Conservation (phyloP, 2,888 invertebrate species). For the Conistra vaccinii region DNA sequence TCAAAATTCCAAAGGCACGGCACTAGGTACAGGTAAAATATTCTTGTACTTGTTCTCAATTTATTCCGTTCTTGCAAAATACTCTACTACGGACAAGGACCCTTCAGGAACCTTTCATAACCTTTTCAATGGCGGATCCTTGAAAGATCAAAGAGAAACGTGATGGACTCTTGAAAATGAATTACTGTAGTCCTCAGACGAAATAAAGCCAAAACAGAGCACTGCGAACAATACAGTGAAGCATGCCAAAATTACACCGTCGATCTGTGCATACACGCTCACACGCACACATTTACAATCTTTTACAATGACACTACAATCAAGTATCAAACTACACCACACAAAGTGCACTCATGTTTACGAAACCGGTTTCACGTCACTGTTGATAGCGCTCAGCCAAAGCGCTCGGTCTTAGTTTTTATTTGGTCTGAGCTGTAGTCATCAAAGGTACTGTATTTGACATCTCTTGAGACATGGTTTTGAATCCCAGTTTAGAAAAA, state of each 20-base stretch:
- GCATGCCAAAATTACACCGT: no score
- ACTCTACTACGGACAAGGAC: neutral
- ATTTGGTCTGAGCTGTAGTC: no score
- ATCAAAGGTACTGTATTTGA: neutral
- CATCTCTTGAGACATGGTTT: neutral
- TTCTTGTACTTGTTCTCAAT: neutral
- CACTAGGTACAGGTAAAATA: neutral
- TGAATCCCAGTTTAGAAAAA: neutral
- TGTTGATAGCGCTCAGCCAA: no score
- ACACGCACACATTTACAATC: no score
- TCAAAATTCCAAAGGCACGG: neutral
- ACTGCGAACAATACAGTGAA: no score
- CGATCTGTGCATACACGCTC: no score
- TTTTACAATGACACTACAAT: no score
- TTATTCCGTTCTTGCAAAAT: neutral
- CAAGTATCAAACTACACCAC: no score
- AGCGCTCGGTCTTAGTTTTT: no score
- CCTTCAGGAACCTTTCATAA: neutral
- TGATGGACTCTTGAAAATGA: neutral
- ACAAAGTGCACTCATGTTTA: no score
- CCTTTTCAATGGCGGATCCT: neutral
- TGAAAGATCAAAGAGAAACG: conserved; percentile 13
- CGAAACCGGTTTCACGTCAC: no score
- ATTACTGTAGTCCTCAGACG: neutral
- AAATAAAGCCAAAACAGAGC: no score